Evolutionary conservation across 2,113 vertebrate species (phyloP), one percentile per base, ranked within the genome.

Genomic region (Cardinalis cardinalis): DNA sequence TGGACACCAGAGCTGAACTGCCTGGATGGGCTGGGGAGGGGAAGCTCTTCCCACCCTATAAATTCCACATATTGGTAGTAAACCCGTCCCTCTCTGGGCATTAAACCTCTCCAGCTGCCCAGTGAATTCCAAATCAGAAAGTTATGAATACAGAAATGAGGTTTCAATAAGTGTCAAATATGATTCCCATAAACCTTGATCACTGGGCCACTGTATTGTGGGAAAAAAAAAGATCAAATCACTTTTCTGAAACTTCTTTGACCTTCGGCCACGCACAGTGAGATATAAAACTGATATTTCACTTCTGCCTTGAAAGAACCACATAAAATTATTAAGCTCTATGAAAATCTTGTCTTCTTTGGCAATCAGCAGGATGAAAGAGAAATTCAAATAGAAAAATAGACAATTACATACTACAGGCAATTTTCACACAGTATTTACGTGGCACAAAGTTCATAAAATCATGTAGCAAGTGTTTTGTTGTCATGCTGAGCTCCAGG

Each of bases 321-420:
- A 43, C 38, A 18, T 13, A 36, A 63, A 91, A 63, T 23, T 5
- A 75, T 29, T 41, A 21, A 79, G 55, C 70, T 70, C 63, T n/a
- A 7, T 26, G 59, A 76, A 66, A 87, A 51, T 28, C 38, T 48
- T 18, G 38, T 58, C 55, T 70, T 75, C 18, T 23, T 75, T 52
- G 59, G 55, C 71, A 73, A 79, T 65, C 63, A 83, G 51, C 38
- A 8, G 71, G 64, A 85, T 40, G 41, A 82, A 92, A 79, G 73
- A 83, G 84, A 72, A 70, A 85, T 20, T 59, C 84, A 70, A 79
- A 73, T 63, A 63, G 87, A 63, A 89, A 93, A 89, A 83, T 14
- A 92, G 89, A 63, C 81, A 66, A 83, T 87, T 84, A 91, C 5
- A 14, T 28, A 49, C 55, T 31, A 58, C 6, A 65, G 66, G 34